Percentiles rank a stretch among this genome's conserved stretches.
Conservation (phyloP, 2,797 vertebrate genomes). For the Epinephelus awoara region DNA sequence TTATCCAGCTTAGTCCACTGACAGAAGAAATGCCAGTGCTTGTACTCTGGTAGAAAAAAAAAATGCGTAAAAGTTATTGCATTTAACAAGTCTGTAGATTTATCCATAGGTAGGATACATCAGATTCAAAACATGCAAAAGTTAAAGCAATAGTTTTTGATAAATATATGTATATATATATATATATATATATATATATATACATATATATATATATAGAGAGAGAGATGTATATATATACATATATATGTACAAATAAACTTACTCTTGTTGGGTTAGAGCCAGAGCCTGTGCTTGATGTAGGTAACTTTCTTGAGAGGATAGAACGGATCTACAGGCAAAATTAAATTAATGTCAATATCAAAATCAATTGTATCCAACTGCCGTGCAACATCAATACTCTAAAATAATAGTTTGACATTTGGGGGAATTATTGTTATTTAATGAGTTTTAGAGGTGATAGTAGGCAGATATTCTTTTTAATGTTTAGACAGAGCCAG, state of each 20-base stretch:
- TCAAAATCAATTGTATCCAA: neutral
- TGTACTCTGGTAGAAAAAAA: conserved; percentile 77
- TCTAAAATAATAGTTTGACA: neutral
- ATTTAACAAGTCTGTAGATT: neutral
- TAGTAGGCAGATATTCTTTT: too few species aligned
- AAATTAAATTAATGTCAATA: conserved; percentile 22
- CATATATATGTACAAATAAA: too few species aligned
- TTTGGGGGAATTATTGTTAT: neutral
- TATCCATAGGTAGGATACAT: neutral
- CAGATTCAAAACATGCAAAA: neutral
- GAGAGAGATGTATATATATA: too few species aligned
- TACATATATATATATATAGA: too few species aligned
- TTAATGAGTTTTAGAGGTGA: too few species aligned
- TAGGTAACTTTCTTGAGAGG: conserved; percentile 79
- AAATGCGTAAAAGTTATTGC: neutral
- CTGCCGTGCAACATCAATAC: neutral
- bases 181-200: too few species aligned
- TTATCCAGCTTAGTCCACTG: conserved; percentile 79
- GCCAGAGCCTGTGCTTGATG: conserved; percentile 68
- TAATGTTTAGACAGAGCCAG: too few species aligned
- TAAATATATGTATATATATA: too few species aligned
- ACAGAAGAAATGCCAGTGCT: conserved; percentile 81
- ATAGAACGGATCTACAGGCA: conserved; percentile 87
- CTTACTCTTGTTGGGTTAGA: conserved; percentile 88
- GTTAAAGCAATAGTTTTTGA: neutral